Evolutionary conservation across 2,113 vertebrate genomes (phyloP), one percentile per base, ranked within the genome.

Genomic region (Onychostruthus taczanowskii): DNA sequence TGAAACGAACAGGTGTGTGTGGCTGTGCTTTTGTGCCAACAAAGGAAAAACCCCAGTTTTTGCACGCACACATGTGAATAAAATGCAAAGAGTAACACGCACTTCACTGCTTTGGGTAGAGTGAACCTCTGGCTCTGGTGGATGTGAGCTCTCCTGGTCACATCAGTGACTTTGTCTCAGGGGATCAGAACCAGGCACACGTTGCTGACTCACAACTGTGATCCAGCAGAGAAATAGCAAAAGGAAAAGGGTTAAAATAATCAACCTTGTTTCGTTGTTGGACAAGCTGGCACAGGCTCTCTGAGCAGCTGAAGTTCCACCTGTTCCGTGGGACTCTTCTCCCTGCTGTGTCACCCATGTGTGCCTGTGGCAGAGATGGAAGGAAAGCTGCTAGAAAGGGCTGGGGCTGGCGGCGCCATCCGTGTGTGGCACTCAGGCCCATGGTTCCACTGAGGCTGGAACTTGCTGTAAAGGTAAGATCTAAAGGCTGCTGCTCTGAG

Each of bases 211-310:
- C 1, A 0, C 22, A 73, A 16, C 66, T 18, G 70, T 0, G 4
- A 44, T 30, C 53, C 47, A 39, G 30, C 1, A 7, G 22, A 15
- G 44, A 58, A 31, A 31, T 0, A 44, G 28, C 49, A 27, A 61
- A 52, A 83, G 53, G 44, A 50, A 67, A 78, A 83, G 33, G 37
- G 49, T 24, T 62, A 46, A 46, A 47, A 82, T 58, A 49, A 64
- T n/a, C 80, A 64, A 0, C 10, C 3, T 37, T 1, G 0, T 76
- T 73, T 69, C 2, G 2, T 10, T 3, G 2, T 30, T 37, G 72
- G 24, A 59, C 14, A 16, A 72, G 33, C 33, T 37, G 90, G 39
- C 44, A 44, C 1, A 7, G 70, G 49, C 78, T 52, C 35, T 18
- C 47, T 3, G 11, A 76, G 70, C 44, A 33, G 69, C 41, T 28